phyloP scores from a whole-genome alignment of 1,140 invertebrate genomes.

The Formica exsecta region DNA sequence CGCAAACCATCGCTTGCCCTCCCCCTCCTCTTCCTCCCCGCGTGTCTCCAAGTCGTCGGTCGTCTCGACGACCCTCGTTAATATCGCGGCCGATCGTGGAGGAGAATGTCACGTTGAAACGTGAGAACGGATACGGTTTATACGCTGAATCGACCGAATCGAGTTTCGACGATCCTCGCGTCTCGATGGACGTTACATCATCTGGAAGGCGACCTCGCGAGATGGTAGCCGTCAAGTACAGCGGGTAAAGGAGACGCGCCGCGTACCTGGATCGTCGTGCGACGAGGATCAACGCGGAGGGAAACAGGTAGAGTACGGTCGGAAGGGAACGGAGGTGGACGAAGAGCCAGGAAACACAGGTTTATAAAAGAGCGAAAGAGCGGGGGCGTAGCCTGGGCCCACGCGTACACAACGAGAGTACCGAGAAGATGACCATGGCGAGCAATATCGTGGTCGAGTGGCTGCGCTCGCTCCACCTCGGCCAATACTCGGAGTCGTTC shows the following conservation, averaged over 20 bases:
- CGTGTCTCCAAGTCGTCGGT: slow-evolving; percentile 60
- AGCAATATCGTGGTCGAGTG: slow-evolving; percentile 97
- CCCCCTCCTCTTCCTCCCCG: not conserved
- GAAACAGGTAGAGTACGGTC: not conserved
- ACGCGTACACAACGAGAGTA: slow-evolving; percentile 29
- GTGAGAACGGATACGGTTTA: slow-evolving; percentile 21
- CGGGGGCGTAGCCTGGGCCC: slow-evolving; percentile 50
- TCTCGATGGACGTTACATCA: slow-evolving; percentile 62
- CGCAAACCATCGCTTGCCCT: not conserved
- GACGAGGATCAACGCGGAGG: not conserved
- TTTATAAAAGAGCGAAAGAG: slow-evolving; percentile 29
- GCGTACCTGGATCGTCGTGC: not conserved
- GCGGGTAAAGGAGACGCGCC: slow-evolving; percentile 24
- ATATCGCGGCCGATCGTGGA: slow-evolving; percentile 30
- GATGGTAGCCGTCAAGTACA: slow-evolving; percentile 55
- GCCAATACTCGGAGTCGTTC: slow-evolving; percentile 96
- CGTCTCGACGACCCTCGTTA: slow-evolving; percentile 62
- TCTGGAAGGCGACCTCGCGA: slow-evolving; percentile 51
- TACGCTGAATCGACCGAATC: slow-evolving; percentile 38
- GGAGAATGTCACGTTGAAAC: slow-evolving; percentile 29
- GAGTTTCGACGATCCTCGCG: not conserved
- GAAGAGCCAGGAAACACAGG: not conserved
- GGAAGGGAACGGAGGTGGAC: not conserved
- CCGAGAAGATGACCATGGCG: slow-evolving; percentile 83
- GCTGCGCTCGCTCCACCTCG: slow-evolving; percentile 95